Base-by-base conservation (phyloP, 1,140 invertebrate genomes). In the Caligus rogercresseyi region DNA sequence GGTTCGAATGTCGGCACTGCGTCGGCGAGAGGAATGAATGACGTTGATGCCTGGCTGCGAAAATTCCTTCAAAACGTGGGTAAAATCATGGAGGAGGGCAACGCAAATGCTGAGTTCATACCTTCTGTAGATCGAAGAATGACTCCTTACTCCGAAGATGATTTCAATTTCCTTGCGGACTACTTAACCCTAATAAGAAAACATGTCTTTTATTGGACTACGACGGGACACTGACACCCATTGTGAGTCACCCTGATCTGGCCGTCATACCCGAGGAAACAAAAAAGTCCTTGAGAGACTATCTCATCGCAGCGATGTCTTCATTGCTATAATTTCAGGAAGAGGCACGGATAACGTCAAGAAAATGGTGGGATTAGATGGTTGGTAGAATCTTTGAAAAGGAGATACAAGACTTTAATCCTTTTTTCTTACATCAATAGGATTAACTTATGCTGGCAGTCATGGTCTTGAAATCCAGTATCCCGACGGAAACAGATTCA, bases 21-120 rank as follows among this genome's bases (percentile, higher is more conserved):
- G 87, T 54, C 77, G 83, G 25, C 78, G 88, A 1, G 89, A 91
- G 70, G 69, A 14, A 53, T 67, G 52, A 82, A 86, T 69, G 87
- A 91, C 73, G 87, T 91, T 0, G 85, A 88, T 73, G 82, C 83
- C 69, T 91, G 89, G 89, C 87, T 89, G 79, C 83, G 83, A 67
- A 83, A 81, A 1, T 91, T 91, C 74, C 75, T 91, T 1, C 85
- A 69, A 51, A 19, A 15, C 18, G 54, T 65, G 23, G 64, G 64
- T 52, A 65, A 61, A 19, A 61, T 65, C 13, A 69, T 72, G 16
- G 74, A 81, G 65, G 85, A 87, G 64, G 84, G 86, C 69, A 78
- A 79, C 1, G 85, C 87, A 68, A 83, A 87, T 56, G 79, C 87
- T 21, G 82, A 84, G 15, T n/a, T n/a, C n/a, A 43, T 43, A 11